Evolutionary conservation across 2,888 invertebrate species (phyloP).

Genomic region (Smittia aterrima): DNA sequence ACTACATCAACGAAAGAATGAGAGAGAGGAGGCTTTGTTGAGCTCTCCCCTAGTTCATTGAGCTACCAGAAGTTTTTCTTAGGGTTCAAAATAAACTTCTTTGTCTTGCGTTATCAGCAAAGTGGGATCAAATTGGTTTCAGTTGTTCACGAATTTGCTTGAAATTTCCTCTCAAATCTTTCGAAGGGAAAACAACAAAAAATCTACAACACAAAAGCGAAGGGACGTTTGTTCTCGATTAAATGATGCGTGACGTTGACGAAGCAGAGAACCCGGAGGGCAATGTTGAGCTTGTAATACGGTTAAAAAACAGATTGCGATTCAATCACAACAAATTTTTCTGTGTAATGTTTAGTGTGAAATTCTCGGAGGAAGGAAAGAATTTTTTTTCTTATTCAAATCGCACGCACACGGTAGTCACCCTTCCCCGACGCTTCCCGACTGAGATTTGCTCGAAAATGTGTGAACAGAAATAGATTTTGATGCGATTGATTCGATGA

Average conservation of each 20-base stretch:
- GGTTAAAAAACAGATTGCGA: constrained; percentile 40
- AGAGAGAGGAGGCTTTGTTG: not conserved
- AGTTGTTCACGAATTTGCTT: constrained; percentile 16
- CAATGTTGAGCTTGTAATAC: constrained; percentile 32
- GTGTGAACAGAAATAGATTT: constrained; percentile 30
- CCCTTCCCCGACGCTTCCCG: constrained; percentile 7
- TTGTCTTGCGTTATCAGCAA: constrained; percentile 21
- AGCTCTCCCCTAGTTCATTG: not conserved
- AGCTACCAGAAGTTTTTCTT: not conserved
- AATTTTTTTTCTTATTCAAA: constrained; percentile 28
- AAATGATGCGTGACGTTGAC: constrained; percentile 37
- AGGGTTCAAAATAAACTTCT: not conserved
- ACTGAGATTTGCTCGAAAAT: constrained; percentile 8
- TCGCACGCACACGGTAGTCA: constrained; percentile 27
- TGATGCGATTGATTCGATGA: constrained; percentile 1
- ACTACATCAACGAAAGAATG: constrained; percentile 24
- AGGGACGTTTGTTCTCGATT: constrained; percentile 39
- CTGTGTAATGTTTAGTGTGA: constrained; percentile 27
- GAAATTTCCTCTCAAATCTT: not conserved
- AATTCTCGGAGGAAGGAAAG: constrained; percentile 7
- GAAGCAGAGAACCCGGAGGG: constrained; percentile 23
- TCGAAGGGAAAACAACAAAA: not conserved
- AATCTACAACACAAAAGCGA: not conserved
- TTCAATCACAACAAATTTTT: constrained; percentile 36
- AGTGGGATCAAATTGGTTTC: constrained; percentile 39